Percentiles rank a stretch among this genome's conserved stretches.
These are phyloP conservation scores for Xiphophorus maculatus DNA, from an alignment of 2,113 vertebrate species.

Conservation along the genomic window DNA sequence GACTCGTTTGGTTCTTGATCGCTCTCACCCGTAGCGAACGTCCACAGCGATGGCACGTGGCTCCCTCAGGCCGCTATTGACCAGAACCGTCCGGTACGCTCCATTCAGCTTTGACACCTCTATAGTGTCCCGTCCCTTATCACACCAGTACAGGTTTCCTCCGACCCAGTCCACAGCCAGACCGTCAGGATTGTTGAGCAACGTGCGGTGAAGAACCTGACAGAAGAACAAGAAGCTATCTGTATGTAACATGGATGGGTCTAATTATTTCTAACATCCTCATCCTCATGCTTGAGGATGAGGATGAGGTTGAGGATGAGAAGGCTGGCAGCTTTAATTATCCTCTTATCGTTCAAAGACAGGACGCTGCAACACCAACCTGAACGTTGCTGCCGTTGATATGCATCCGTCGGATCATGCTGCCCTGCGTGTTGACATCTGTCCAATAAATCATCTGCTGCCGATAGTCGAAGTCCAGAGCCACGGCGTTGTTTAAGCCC, in stretches of 20 bases:
- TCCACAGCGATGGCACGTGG: constrained; percentile 94
- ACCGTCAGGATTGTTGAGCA: constrained; percentile 95
- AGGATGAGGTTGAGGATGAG: not conserved
- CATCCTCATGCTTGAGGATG: constrained; percentile 8
- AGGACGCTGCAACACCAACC: constrained; percentile 71
- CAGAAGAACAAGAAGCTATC: constrained; percentile 10
- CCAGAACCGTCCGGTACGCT: constrained; percentile 92
- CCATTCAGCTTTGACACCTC: constrained; percentile 98
- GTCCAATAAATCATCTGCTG: constrained; percentile 99
- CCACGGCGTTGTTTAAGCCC: constrained; percentile 97
- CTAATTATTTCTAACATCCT: not conserved
- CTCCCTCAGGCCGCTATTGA: constrained; percentile 92
- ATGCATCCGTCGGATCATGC: constrained; percentile 98
- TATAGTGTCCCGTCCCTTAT: constrained; percentile 98
- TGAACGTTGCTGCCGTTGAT: constrained; percentile 96
- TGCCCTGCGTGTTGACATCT: constrained; percentile 96
- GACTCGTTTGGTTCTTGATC: not conserved
- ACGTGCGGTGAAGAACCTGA: constrained; percentile 96
- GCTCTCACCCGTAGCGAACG: constrained; percentile 90
- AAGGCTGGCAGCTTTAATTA: not conserved
- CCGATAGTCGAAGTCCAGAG: constrained; percentile 94
- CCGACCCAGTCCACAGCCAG: constrained; percentile 98
- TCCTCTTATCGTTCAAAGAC: not conserved
- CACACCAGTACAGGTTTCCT: constrained; percentile 98
- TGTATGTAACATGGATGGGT: not conserved